Percentiles rank a stretch among this genome's conserved stretches.
Conservation (phyloP, 37 sponge, comb jelly and placozoan species). For the Cladorhizidae sp. region DNA sequence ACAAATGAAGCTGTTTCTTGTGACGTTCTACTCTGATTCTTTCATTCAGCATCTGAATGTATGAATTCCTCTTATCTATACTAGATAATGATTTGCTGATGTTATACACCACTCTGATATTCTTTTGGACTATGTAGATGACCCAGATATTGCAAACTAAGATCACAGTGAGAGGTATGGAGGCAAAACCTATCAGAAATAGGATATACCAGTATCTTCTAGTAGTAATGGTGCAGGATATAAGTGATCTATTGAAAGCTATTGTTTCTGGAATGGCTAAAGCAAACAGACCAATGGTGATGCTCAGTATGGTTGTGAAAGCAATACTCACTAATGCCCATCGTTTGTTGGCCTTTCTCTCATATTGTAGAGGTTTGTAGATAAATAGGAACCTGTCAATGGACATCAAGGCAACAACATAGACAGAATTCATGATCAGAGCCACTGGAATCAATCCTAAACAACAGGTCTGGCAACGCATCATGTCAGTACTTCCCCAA, state of each 20-base stretch:
- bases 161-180: not conserved
- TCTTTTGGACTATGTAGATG: not conserved
- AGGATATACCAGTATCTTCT: too few species aligned
- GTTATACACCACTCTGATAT: not conserved
- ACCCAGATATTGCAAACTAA: not conserved
- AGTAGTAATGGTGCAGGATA: not conserved
- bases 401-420: not conserved
- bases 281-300: not conserved
- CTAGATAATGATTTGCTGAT: too few species aligned
- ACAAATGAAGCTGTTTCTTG: not conserved
- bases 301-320: not conserved
- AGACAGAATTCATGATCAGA: not conserved
- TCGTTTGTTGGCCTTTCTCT: not conserved
- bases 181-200: too few species aligned
- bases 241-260: not conserved
- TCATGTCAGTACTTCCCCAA: not conserved
- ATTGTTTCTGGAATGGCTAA: not conserved
- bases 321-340: not conserved
- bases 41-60: not conserved
- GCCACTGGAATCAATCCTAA: not conserved
- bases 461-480: not conserved
- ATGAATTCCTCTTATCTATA: not conserved
- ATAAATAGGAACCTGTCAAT: not conserved
- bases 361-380: conserved; percentile 7
- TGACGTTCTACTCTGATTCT: not conserved